Evolutionary conservation across 2,888 invertebrate species (phyloP).

Genomic region (Antheraea assamensis): DNA sequence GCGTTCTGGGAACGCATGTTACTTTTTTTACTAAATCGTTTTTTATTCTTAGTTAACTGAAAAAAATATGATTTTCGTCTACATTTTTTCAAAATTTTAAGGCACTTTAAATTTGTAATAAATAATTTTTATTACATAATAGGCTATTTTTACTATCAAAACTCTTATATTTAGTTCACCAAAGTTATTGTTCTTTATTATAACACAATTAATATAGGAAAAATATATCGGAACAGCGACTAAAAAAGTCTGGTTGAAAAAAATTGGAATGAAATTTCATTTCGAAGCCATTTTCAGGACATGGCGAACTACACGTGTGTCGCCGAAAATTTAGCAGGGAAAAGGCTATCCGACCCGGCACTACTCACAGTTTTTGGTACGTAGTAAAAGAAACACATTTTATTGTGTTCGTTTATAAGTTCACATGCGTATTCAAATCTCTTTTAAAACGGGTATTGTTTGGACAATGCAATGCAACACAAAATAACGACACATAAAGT

Average conservation of each 20-base stretch:
- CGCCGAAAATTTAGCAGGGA: slow-evolving; percentile 95
- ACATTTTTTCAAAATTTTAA: no score
- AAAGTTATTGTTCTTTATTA: neutral
- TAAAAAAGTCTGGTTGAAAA: neutral
- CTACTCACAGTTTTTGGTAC: slow-evolving; percentile 95
- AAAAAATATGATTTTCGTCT: no score
- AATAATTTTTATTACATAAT: neutral
- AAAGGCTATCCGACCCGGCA: slow-evolving; percentile 92
- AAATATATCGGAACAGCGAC: neutral
- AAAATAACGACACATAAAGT: neutral
- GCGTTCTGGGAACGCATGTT: no score
- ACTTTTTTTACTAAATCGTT: no score
- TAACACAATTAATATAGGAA: neutral
- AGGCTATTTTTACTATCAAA: neutral
- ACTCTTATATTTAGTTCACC: neutral
- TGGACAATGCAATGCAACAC: neutral
- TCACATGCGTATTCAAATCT: neutral
- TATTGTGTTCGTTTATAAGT: neutral
- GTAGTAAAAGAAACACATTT: slow-evolving; percentile 50
- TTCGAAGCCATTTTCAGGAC: slow-evolving; percentile 80
- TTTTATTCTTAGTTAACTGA: no score
- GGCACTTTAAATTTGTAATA: no score
- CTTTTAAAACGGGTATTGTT: neutral
- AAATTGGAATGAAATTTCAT: slow-evolving; percentile 24
- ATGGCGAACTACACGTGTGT: slow-evolving; percentile 98